Percentiles rank a stretch among this genome's conserved stretches.
Conservation (phyloP, 1,140 invertebrate species). For the Augochlora pura region DNA sequence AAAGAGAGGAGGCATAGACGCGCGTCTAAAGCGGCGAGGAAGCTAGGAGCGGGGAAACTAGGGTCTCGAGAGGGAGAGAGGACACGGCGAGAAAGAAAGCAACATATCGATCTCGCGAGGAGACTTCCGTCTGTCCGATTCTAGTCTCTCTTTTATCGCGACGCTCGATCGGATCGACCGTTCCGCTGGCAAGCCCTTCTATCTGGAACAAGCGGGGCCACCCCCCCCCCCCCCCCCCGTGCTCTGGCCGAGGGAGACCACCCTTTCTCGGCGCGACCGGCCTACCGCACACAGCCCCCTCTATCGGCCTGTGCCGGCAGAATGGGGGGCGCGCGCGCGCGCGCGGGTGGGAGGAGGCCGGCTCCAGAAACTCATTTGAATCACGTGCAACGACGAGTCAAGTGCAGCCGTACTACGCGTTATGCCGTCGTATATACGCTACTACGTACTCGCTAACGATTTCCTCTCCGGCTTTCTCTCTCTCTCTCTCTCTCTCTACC, state of each 20-base stretch:
- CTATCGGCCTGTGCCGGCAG: constrained; percentile 22
- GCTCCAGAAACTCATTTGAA: constrained; percentile 64
- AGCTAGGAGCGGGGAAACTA: neutral
- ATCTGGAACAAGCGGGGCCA: constrained; percentile 43
- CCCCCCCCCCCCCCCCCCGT: constrained; percentile 8
- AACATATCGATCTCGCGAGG: constrained; percentile 46
- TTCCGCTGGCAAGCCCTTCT: constrained; percentile 40
- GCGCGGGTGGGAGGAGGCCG: constrained; percentile 28
- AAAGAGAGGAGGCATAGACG: neutral
- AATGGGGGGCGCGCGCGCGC: too few relatives aligned
- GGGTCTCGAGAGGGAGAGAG: neutral
- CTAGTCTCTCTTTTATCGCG: constrained; percentile 55
- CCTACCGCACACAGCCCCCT: constrained; percentile 33
- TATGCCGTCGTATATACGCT: constrained; percentile 39
- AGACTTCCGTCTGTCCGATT: constrained; percentile 57
- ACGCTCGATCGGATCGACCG: constrained; percentile 58
- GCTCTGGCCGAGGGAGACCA: constrained; percentile 2
- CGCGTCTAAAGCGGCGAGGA: neutral
- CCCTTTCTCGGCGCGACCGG: constrained; percentile 18
- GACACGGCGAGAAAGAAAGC: neutral
- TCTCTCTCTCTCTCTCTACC: constrained; percentile 1
- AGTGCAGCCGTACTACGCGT: constrained; percentile 58
- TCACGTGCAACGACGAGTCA: constrained; percentile 62
- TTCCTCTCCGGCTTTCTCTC: constrained; percentile 20
- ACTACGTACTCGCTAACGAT: constrained; percentile 42